These are phyloP conservation scores for Octopus sinensis DNA, from an alignment of 1,140 invertebrate genomes.

Conservation along the genomic window DNA sequence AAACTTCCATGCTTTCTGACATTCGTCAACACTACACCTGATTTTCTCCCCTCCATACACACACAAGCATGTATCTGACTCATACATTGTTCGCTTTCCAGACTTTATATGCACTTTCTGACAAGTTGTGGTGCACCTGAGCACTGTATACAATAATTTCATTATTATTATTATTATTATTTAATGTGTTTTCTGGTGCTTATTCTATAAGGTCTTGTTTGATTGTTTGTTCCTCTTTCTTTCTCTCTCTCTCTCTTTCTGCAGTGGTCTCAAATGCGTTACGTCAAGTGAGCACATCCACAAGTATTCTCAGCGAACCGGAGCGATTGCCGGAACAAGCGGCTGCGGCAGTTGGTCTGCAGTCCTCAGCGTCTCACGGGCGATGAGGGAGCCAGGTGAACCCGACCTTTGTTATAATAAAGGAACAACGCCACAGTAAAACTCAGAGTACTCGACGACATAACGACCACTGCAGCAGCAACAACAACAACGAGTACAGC, in stretches of 20 bases:
- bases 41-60: too few relatives aligned
- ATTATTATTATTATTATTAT: too few relatives aligned
- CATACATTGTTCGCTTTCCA: too few relatives aligned
- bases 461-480: neutral
- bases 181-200: too few relatives aligned
- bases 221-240: conserved; percentile 28
- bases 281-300: conserved; percentile 83
- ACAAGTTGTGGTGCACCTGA: too few relatives aligned
- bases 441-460: conserved; percentile 13
- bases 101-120: too few relatives aligned
- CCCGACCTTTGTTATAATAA: conserved; percentile 7
- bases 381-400: neutral
- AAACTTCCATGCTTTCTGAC: too few relatives aligned
- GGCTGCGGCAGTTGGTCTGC: conserved; percentile 39
- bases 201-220: too few relatives aligned
- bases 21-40: too few relatives aligned
- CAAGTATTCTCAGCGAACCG: conserved; percentile 87
- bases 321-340: conserved; percentile 73
- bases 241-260: conserved; percentile 44
- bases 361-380: neutral
- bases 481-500: neutral
- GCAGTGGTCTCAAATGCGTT: conserved; percentile 88
- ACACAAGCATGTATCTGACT: too few relatives aligned
- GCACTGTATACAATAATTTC: too few relatives aligned
- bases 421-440: conserved; percentile 18